Evolutionary conservation across 1,140 invertebrate genomes (phyloP).

Genomic region (Periplaneta americana): DNA sequence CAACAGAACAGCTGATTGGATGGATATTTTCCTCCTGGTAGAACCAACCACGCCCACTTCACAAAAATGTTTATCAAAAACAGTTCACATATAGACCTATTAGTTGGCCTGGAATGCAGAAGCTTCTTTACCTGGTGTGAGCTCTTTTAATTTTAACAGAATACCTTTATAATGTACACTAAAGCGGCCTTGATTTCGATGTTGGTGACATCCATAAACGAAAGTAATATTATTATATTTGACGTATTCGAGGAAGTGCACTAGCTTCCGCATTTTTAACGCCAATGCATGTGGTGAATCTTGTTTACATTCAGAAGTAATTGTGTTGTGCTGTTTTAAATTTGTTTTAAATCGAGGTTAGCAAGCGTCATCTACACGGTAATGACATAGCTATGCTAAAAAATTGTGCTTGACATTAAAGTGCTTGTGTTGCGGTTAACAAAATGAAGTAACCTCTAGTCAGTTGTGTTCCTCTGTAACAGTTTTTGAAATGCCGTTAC

Average conservation of each 20-base stretch:
- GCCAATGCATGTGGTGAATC: neutral
- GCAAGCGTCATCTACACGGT: neutral
- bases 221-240: neutral
- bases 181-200: neutral
- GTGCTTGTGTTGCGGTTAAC: neutral
- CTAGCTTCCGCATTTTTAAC: neutral
- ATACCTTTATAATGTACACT: neutral
- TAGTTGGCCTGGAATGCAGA: neutral
- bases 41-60: neutral
- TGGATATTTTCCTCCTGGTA: neutral
- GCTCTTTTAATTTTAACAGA: neutral
- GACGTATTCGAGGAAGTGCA: neutral
- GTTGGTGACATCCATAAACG: neutral
- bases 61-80: neutral
- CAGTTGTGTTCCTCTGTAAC: neutral
- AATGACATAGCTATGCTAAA: neutral
- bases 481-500: constrained; percentile 14
- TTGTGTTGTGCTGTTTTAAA: neutral
- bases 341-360: neutral
- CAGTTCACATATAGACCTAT: neutral
- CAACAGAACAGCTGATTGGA: neutral
- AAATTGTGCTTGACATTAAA: neutral
- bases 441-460: neutral
- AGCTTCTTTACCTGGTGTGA: neutral
- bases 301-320: neutral